phyloP scores from a whole-genome alignment of 2,888 invertebrate genomes.

The Heliconius aoede region DNA sequence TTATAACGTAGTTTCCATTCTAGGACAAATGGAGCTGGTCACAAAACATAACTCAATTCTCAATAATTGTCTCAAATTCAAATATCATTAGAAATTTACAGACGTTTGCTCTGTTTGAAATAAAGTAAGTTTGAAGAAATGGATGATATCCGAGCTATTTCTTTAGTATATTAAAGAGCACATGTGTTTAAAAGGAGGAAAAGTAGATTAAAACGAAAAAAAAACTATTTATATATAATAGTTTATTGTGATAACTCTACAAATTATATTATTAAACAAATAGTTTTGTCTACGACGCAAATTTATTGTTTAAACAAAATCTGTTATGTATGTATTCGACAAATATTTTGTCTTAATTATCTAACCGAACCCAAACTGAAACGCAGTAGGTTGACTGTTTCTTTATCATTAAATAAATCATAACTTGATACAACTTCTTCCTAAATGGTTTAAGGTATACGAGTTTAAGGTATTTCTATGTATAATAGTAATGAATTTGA shows the following conservation, averaged over 20 bases:
- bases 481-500: too few species aligned
- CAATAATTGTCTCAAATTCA: too few species aligned
- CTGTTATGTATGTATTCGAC: background rate
- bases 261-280: background rate
- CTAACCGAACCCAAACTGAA: background rate
- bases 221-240: too few species aligned
- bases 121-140: too few species aligned
- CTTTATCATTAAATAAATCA: background rate
- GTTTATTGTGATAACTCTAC: too few species aligned
- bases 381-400: constrained; percentile 7
- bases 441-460: background rate
- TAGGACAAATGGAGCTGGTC: background rate
- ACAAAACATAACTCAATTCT: background rate
- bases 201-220: too few species aligned
- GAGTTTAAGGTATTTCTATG: background rate
- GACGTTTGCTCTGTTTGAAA: too few species aligned
- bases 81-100: too few species aligned
- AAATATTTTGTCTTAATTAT: constrained; percentile 2
- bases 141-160: too few species aligned
- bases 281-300: background rate
- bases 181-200: background rate
- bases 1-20: background rate
- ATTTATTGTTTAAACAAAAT: background rate
- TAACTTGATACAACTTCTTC: background rate
- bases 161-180: background rate